phyloP scores from a whole-genome alignment of 2,797 vertebrate species.

The Dipus sagitta region DNA sequence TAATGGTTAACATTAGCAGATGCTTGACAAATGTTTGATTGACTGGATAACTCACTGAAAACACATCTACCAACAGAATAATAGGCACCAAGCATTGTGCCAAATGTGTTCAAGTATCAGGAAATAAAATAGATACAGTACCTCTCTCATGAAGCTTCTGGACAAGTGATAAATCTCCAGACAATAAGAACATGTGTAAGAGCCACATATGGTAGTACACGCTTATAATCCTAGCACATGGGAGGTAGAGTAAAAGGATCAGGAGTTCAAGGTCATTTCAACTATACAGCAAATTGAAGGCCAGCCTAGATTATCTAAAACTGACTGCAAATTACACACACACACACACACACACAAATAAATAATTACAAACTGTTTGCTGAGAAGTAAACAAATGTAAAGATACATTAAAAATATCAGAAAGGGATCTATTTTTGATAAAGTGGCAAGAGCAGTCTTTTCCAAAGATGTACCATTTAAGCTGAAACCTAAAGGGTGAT shows the following conservation, averaged over 20 bases:
- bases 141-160: not conserved
- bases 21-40: not conserved
- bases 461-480: not conserved
- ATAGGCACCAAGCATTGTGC: not conserved
- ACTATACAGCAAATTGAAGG: not conserved
- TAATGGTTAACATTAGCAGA: not conserved
- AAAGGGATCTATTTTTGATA: not conserved
- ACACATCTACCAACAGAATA: not conserved
- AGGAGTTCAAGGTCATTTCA: not conserved
- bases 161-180: not conserved
- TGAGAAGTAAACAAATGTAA: constrained; percentile 15
- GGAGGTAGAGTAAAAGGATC: not conserved
- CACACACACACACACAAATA: not conserved
- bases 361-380: constrained; percentile 10
- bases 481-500: constrained; percentile 1
- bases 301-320: not conserved
- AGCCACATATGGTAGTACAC: too few species aligned
- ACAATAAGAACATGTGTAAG: not conserved
- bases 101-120: not conserved
- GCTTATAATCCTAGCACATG: too few species aligned
- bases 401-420: not conserved
- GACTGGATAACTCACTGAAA: not conserved
- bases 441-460: not conserved
- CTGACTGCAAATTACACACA: not conserved
- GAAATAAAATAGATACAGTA: not conserved